Percentiles rank a stretch among this genome's conserved stretches.
phyloP scores from a whole-genome alignment of 2,888 invertebrate species.

The Matsumyia berberina region DNA sequence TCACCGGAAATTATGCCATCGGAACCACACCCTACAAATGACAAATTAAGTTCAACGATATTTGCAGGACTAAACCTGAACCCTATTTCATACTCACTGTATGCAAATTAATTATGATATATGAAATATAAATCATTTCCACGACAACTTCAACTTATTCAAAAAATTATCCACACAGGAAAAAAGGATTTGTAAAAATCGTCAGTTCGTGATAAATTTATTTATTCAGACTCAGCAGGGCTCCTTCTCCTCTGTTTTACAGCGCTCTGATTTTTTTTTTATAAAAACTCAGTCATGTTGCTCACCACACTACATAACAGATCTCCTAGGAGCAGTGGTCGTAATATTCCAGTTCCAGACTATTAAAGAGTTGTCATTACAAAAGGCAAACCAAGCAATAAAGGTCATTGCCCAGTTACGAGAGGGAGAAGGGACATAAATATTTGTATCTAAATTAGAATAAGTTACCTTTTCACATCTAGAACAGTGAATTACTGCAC shows the following conservation, averaged over 20 bases:
- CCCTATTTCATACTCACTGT: no score
- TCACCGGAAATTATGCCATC: no score
- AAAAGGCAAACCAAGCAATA: neutral
- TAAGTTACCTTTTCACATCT: neutral
- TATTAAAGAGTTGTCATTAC: neutral
- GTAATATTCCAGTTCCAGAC: neutral
- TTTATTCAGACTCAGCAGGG: neutral
- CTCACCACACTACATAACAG: neutral
- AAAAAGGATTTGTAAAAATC: neutral
- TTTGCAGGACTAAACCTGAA: no score
- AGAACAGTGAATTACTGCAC: neutral
- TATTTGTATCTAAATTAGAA: neutral
- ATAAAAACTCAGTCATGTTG: neutral
- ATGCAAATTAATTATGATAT: slow-evolving; percentile 7
- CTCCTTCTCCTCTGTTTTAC: neutral
- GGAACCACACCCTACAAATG: no score
- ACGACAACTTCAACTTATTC: no score
- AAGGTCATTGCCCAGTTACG: slow-evolving; percentile 8
- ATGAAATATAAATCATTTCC: slow-evolving; percentile 4
- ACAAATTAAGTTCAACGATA: no score
- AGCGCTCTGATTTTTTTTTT: neutral
- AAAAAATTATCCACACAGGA: neutral
- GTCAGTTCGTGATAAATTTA: slow-evolving; percentile 4
- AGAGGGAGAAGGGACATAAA: neutral
- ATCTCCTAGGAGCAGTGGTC: neutral